Conservation (phyloP, 1,140 invertebrate species). For the Sitophilus oryzae region DNA sequence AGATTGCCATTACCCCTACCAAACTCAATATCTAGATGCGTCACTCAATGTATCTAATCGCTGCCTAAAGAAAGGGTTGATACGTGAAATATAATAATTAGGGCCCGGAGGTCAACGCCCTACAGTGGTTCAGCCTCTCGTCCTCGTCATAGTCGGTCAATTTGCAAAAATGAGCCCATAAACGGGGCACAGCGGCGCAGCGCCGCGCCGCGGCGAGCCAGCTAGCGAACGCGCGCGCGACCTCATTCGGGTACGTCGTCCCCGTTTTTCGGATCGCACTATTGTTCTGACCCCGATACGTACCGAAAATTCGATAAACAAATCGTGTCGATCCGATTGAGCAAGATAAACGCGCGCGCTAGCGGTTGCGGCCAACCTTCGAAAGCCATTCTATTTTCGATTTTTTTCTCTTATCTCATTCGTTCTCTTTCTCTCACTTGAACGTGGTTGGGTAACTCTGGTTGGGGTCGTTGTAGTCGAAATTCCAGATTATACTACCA, state of each 20-base stretch:
- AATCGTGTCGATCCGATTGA: constrained; percentile 22
- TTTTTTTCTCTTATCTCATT: background rate
- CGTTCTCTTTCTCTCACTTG: background rate
- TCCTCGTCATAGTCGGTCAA: constrained; percentile 14
- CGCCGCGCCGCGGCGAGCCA: too few species aligned
- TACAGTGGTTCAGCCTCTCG: too few species aligned
- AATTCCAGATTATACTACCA: too few species aligned
- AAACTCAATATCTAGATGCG: too few species aligned
- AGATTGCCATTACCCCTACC: too few species aligned
- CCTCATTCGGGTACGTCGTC: constrained; percentile 18
- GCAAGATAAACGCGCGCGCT: constrained; percentile 8
- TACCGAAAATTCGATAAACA: constrained; percentile 29
- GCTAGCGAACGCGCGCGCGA: constrained; percentile 19
- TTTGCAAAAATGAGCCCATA: constrained; percentile 26
- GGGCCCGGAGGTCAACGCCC: too few species aligned
- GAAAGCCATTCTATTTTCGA: constrained; percentile 12
- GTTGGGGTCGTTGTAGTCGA: too few species aligned
- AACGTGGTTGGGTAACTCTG: too few species aligned
- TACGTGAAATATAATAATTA: too few species aligned
- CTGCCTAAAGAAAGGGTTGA: too few species aligned
- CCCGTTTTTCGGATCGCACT: constrained; percentile 21
- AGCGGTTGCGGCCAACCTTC: constrained; percentile 13
- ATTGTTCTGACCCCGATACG: constrained; percentile 28
- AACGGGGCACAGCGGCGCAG: too few species aligned
- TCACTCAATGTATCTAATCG: too few species aligned